phyloP scores from a whole-genome alignment of 2,888 invertebrate genomes.

The Leucozona laternaria region DNA sequence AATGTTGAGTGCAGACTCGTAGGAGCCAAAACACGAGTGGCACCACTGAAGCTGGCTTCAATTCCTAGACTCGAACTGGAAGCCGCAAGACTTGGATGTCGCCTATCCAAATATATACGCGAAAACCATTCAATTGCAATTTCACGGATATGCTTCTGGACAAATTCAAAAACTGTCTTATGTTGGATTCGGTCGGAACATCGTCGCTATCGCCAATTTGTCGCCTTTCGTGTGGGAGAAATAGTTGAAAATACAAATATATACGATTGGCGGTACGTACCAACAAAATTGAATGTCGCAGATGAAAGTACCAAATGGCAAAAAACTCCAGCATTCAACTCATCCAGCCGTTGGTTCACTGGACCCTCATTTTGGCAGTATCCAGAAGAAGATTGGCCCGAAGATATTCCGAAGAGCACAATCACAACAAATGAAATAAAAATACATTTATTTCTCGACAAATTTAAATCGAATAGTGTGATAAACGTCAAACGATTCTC shows the following conservation, averaged over 20 bases:
- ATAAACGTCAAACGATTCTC: conserved; percentile 6
- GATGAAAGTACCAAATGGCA: background rate
- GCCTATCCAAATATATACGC: too few relatives aligned
- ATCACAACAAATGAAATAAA: background rate
- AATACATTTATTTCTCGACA: background rate
- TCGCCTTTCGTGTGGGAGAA: background rate
- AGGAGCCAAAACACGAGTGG: background rate
- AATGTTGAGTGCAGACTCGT: background rate
- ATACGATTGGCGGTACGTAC: background rate
- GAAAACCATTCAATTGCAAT: too few relatives aligned
- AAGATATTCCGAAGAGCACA: background rate
- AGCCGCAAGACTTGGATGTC: background rate
- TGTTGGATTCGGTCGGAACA: background rate
- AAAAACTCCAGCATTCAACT: background rate
- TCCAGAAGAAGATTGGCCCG: background rate
- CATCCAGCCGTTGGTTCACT: background rate
- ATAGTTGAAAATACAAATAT: background rate
- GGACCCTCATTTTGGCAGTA: background rate
- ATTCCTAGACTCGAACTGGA: background rate
- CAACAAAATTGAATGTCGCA: background rate
- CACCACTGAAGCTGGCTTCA: background rate
- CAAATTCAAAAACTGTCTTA: background rate
- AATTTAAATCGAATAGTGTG: background rate
- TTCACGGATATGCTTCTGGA: background rate
- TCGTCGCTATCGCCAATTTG: background rate